These are phyloP conservation scores for Trachops cirrhosus DNA, from an alignment of 2,797 vertebrate species.

Conservation along the genomic window DNA sequence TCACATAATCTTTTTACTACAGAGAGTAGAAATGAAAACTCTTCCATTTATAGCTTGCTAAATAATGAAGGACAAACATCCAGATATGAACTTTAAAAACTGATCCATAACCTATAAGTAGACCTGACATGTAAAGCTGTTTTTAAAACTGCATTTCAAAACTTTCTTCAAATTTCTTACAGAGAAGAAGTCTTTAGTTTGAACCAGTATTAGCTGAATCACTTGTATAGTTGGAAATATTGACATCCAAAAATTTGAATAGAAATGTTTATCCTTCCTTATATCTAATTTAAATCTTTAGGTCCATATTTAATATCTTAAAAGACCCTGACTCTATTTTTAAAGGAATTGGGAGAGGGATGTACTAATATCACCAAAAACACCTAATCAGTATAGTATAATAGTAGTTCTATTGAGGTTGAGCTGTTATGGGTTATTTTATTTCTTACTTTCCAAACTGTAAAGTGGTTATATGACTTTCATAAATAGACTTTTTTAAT, in stretches of 20 bases:
- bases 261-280: constrained; percentile 7
- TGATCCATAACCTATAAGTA: not conserved
- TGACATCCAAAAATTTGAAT: not conserved
- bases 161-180: not conserved
- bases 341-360: not conserved
- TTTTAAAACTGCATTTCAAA: constrained; percentile 19
- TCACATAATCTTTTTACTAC: constrained; percentile 14
- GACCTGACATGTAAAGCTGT: not conserved
- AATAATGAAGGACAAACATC: not conserved
- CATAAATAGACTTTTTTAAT: constrained; percentile 62
- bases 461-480: constrained; percentile 59
- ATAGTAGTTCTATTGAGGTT: not conserved
- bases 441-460: constrained; percentile 54
- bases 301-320: not conserved
- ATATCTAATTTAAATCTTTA: not conserved
- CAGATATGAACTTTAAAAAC: constrained; percentile 30
- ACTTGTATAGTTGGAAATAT: not conserved
- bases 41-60: not conserved
- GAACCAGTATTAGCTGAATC: not conserved
- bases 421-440: not conserved
- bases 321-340: constrained; percentile 10
- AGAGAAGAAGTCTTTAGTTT: not conserved
- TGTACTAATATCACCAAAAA: not conserved
- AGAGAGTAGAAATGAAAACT: constrained; percentile 30
- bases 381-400: not conserved